These are phyloP conservation scores for Gambusia yucatana DNA, from an alignment of 2,797 vertebrate genomes.

Conservation along the genomic window DNA sequence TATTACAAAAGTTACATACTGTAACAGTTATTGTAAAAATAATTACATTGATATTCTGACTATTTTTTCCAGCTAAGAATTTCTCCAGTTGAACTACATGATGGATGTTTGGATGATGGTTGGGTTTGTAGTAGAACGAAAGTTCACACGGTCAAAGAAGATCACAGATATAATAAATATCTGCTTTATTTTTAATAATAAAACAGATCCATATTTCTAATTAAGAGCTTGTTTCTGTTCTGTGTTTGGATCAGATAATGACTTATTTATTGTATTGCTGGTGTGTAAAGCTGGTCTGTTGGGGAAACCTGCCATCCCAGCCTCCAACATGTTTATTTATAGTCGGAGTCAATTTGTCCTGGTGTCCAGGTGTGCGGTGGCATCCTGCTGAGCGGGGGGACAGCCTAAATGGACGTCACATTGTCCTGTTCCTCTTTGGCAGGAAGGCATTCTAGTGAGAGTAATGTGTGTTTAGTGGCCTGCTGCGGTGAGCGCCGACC, in stretches of 20 bases:
- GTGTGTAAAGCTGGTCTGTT: background rate
- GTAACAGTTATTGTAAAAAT: too few relatives aligned
- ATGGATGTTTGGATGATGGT: background rate
- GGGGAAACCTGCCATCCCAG: background rate
- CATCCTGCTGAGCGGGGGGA: constrained; percentile 48
- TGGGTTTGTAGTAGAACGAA: background rate
- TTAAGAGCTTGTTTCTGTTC: background rate
- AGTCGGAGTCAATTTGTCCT: constrained; percentile 3
- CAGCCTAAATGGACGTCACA: constrained; percentile 37
- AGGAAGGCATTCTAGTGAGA: constrained; percentile 67
- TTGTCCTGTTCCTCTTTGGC: constrained; percentile 52
- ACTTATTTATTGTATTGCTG: background rate
- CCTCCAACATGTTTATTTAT: background rate
- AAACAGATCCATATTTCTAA: background rate
- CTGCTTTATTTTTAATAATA: background rate
- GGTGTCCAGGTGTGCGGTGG: constrained; percentile 50
- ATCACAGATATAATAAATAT: too few relatives aligned
- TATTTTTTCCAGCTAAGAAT: too few relatives aligned
- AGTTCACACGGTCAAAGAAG: background rate
- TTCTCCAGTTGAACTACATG: background rate
- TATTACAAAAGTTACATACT: too few relatives aligned
- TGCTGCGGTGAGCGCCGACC: constrained; percentile 64
- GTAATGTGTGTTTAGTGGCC: constrained; percentile 75
- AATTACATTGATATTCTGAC: too few relatives aligned
- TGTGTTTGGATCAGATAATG: background rate